Percentiles rank a stretch among this genome's conserved stretches.
These are phyloP conservation scores for Schizotus pectinicornis DNA, from an alignment of 2,888 invertebrate species.

Conservation along the genomic window DNA sequence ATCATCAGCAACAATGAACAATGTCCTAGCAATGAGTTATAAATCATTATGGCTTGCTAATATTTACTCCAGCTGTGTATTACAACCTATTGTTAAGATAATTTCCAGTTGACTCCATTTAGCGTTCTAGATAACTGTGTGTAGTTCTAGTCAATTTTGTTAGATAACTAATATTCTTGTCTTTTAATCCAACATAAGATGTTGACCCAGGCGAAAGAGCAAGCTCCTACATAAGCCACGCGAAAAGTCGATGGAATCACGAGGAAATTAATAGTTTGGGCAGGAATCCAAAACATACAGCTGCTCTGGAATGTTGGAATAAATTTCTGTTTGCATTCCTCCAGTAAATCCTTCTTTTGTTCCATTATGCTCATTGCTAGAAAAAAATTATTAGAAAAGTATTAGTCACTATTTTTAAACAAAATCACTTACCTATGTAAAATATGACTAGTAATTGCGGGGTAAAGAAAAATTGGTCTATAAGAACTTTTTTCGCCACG, in stretches of 20 bases:
- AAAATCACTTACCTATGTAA: constrained; percentile 67
- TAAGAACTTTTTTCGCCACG: constrained; percentile 71
- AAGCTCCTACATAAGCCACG: constrained; percentile 79
- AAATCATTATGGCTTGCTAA: no score
- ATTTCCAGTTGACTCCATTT: no score
- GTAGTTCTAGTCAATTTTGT: no score
- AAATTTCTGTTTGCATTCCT: constrained; percentile 76
- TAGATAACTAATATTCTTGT: constrained; percentile 49
- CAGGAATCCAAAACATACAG: constrained; percentile 85
- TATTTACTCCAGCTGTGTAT: not conserved
- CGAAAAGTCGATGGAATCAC: constrained; percentile 74
- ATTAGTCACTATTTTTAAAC: constrained; percentile 6
- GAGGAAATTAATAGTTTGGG: constrained; percentile 78
- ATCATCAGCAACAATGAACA: no score
- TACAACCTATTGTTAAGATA: no score
- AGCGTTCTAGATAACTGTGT: no score
- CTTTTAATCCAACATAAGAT: constrained; percentile 83
- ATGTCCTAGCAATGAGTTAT: no score
- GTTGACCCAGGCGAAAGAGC: constrained; percentile 84
- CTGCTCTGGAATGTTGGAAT: constrained; percentile 74
- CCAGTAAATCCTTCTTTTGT: constrained; percentile 70
- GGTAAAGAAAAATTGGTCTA: constrained; percentile 80
- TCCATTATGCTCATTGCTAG: constrained; percentile 80
- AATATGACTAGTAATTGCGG: constrained; percentile 74
- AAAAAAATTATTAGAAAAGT: constrained; percentile 37